Conservation (phyloP, 2,113 vertebrate species). For the Entelurus aequoreus region DNA sequence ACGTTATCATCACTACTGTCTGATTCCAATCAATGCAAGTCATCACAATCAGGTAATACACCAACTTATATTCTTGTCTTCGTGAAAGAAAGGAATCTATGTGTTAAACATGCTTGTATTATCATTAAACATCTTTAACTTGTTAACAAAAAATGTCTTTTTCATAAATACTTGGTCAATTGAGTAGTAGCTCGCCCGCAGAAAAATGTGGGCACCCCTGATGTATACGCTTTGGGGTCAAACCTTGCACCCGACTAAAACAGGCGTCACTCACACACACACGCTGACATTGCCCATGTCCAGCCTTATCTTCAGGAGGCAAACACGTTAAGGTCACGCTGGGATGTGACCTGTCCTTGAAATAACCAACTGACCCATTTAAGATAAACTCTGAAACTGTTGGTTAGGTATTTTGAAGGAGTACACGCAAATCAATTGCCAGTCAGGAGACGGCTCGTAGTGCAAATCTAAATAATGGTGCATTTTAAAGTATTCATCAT, state of each 20-base stretch:
- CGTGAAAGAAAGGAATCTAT: too few species aligned
- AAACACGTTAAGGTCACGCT: slow-evolving; percentile 35
- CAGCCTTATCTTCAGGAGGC: slow-evolving; percentile 33
- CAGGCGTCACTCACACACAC: slow-evolving; percentile 30
- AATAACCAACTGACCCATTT: slow-evolving; percentile 39
- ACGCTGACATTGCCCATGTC: slow-evolving; percentile 32
- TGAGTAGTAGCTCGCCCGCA: too few species aligned
- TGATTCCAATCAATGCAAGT: too few species aligned
- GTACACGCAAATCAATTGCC: too few species aligned
- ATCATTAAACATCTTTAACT: too few species aligned
- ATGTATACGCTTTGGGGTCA: slow-evolving; percentile 29
- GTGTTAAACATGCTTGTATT: too few species aligned
- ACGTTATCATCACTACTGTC: too few species aligned
- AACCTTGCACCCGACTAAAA: slow-evolving; percentile 23
- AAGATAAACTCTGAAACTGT: slow-evolving; percentile 38
- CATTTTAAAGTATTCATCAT: neutral
- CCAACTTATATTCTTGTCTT: too few species aligned
- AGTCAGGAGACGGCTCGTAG: neutral
- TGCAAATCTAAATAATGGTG: neutral
- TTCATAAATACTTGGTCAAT: too few species aligned
- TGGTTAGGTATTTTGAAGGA: slow-evolving; percentile 19
- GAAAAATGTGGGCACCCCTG: too few species aligned
- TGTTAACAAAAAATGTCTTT: too few species aligned
- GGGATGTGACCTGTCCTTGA: slow-evolving; percentile 43
- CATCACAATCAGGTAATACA: too few species aligned